Evolutionary conservation across 1,140 invertebrate species (phyloP), one percentile per base, ranked within the genome.

Genomic region (Drosophila ercepeae): DNA sequence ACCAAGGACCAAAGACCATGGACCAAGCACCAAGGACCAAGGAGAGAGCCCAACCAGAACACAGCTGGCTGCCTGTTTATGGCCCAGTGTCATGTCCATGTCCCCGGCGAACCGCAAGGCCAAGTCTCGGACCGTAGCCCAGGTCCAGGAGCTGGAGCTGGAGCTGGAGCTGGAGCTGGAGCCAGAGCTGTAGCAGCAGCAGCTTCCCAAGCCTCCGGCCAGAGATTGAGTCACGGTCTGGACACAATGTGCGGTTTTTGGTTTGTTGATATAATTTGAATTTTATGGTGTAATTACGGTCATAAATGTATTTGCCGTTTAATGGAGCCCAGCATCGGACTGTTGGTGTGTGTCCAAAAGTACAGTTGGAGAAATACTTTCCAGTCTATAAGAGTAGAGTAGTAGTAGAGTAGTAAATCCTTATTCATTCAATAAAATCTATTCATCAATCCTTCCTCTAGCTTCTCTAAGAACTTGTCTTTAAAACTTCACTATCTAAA

Each of bases 251-350:
- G 75, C 75, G 75, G 75, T 78, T 78, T 72, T 75, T 69, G 78
- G 79, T 86, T 86, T 88, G 82, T 88, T 82, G 64, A 82, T 88
- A 88, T 88, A 88, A 90, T 90, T 90, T 90, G 83, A 90, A 84
- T 90, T 90, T 90, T 90, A 90, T 84, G 83, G 88, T 84, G 78
- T 90, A 90, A 90, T 90, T 90, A 83, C 59, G 74, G 78, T 71
- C 82, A 90, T 90, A 90, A 90, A 90, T 90, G 89, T 90, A 89
- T 89, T 89, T 86, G 73, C 78, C 72, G 49, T 76, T 88, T 88
- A 88, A 77, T 82, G 78, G 74, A 58, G 60, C 54, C 61, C 57
- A 58, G 69, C 46, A 55, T 42, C 45, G 53, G 13, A 34, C 49
- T 52, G 29, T 48, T 53, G 63, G 44, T 49, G 45, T 55, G 50